Base-by-base conservation (phyloP, 2,113 vertebrate species). In the Mus musculus region DNA sequence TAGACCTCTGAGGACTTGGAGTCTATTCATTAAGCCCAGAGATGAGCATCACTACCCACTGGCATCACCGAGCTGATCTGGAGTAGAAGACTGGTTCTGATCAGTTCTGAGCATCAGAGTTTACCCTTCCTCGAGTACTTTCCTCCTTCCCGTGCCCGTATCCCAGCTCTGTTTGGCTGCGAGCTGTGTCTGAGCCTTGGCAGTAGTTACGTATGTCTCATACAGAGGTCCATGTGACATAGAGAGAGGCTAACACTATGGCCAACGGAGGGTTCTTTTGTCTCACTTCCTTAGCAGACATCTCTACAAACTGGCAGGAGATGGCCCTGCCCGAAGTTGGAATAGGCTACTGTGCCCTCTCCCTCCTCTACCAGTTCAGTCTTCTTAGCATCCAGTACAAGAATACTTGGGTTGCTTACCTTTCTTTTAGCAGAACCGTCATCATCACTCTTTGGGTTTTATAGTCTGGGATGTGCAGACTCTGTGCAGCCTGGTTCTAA, bases 131-230 rank as follows among this genome's bases (percentile, higher is more conserved):
- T 42, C 42, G 33, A 69, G 82, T 56, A n/a, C 24, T 24, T 39
- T 54, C 30, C 30, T 94, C 56, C 42, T 90, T 71, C 36, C 52
- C 59, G 33, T 90, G 87, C 59, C 93, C 54, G 89, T 95, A 56
- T 22, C 59, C 36, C 39, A 30, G 26, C 36, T 93, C 90, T 87
- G 1, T 76, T 88, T 96, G 89, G 33, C 78, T 63, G 14, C 1
- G 9, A 59, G 39, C 71, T 72, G 67, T 39, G 49, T 14, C 80
- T 42, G 80, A 81, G 46, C 61, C 90, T 95, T 52, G 14, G 91
- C 67, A 96, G 30, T 77, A 80, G 91, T 56, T 49, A 8, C 42
- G 95, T 46, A 54, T 26, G 28, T 94, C 89, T 93, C 78, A 76
- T 39, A 76, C 28, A 72, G 49, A 82, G n/a, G 71, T 52, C 61